Conservation (phyloP, 2,113 vertebrate genomes). For the Pao palembangensis region DNA sequence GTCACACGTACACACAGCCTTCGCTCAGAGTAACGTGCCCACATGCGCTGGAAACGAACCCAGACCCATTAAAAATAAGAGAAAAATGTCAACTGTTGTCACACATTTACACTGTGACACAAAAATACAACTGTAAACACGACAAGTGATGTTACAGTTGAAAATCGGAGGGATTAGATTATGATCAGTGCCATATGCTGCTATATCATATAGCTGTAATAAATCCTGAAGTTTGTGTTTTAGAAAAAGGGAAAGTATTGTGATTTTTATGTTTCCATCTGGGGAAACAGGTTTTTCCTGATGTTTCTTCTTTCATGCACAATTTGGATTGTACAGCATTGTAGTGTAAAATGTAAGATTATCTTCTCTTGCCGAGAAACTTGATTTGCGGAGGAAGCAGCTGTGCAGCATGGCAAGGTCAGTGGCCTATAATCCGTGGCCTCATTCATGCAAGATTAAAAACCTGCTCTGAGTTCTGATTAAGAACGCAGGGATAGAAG, state of each 20-base stretch:
- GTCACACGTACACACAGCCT: too few species aligned
- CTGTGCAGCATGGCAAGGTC: conserved; percentile 75
- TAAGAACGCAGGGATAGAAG: conserved; percentile 87
- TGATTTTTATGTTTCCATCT: conserved; percentile 2
- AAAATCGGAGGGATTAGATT: conserved; percentile 49
- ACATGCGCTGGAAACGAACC: too few species aligned
- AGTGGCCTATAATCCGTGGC: conserved; percentile 77
- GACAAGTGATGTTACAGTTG: conserved; percentile 19
- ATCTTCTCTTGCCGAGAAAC: conserved; percentile 54
- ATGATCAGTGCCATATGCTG: conserved; percentile 17
- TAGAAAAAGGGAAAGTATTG: conserved; percentile 6
- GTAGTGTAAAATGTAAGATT: conserved; percentile 49
- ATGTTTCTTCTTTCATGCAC: conserved; percentile 22
- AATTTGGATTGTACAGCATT: conserved; percentile 46
- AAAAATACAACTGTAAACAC: neutral
- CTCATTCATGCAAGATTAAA: conserved; percentile 83
- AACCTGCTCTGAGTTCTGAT: conserved; percentile 84
- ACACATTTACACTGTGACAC: too few species aligned
- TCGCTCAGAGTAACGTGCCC: too few species aligned
- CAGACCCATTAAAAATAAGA: too few species aligned
- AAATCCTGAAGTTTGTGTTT: conserved; percentile 28
- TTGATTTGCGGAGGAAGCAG: conserved; percentile 71
- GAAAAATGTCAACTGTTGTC: too few species aligned
- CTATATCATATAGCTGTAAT: conserved; percentile 24
- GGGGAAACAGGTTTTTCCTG: conserved; percentile 23